Evolutionary conservation across 1,140 invertebrate species (phyloP).

Genomic region (Drosophila sulfurigaster): DNA sequence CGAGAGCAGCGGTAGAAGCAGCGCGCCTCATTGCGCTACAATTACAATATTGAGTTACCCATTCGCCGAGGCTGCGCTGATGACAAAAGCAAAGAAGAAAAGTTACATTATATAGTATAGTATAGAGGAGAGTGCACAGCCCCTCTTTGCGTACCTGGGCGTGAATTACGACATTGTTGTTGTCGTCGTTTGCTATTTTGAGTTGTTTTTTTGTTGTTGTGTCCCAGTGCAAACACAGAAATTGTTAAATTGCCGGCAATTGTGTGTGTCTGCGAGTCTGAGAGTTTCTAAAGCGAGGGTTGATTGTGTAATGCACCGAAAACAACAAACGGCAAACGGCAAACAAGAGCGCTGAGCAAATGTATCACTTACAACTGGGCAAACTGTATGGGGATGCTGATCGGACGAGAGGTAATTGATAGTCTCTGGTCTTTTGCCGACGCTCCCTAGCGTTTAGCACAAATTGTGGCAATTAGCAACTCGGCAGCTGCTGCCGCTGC

Average conservation of each 20-base stretch:
- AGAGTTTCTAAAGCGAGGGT: slow-evolving; percentile 45
- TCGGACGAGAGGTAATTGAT: slow-evolving; percentile 70
- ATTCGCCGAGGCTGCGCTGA: slow-evolving; percentile 60
- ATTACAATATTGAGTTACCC: slow-evolving; percentile 85
- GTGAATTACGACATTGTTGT: slow-evolving; percentile 81
- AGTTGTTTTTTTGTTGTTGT: slow-evolving; percentile 33
- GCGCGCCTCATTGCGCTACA: slow-evolving; percentile 84
- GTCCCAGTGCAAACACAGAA: slow-evolving; percentile 31
- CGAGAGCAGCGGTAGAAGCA: slow-evolving; percentile 54
- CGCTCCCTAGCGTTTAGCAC: slow-evolving; percentile 71
- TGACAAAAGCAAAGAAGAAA: slow-evolving; percentile 57
- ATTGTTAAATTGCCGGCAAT: slow-evolving; percentile 75
- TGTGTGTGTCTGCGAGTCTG: slow-evolving; percentile 32
- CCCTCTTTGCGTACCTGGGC: slow-evolving; percentile 66
- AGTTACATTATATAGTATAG: slow-evolving; percentile 58
- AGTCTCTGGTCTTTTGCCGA: slow-evolving; percentile 37
- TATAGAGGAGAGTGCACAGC: slow-evolving; percentile 24
- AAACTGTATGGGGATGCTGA: slow-evolving; percentile 41
- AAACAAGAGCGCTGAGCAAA: slow-evolving; percentile 29
- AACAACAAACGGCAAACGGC: slow-evolving; percentile 7
- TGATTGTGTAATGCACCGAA: slow-evolving; percentile 54
- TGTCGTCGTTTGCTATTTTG: slow-evolving; percentile 24
- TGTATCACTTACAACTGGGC: slow-evolving; percentile 54
- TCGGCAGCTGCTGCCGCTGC: slow-evolving; percentile 51
- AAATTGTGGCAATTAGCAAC: slow-evolving; percentile 81